Percentiles rank a stretch among this genome's conserved stretches.
phyloP scores from a whole-genome alignment of 1,140 invertebrate genomes.

The Drosophila asahinai region DNA sequence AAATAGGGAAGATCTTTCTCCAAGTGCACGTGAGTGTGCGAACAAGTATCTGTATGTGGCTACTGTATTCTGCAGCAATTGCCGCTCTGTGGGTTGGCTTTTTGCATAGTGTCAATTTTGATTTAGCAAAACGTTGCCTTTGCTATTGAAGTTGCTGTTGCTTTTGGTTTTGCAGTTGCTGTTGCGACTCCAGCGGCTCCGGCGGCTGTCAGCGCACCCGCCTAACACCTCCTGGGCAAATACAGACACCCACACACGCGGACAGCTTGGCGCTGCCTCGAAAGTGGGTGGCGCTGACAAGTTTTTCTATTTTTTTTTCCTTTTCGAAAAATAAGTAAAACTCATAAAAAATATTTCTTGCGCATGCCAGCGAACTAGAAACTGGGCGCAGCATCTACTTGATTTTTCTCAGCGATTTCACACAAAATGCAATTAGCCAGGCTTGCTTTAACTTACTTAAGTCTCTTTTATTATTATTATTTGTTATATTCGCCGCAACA shows the following conservation, averaged over 20 bases:
- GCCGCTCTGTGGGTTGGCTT: conserved; percentile 71
- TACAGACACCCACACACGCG: conserved; percentile 48
- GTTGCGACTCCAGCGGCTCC: conserved; percentile 15
- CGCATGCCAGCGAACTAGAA: conserved; percentile 35
- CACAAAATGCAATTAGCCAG: conserved; percentile 56
- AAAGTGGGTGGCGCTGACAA: conserved; percentile 81
- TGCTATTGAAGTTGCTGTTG: conserved; percentile 32
- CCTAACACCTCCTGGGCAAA: conserved; percentile 61
- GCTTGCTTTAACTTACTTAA: conserved; percentile 23
- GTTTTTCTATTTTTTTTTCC: conserved; percentile 22
- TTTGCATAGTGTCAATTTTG: conserved; percentile 82
- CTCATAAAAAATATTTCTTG: conserved; percentile 61
- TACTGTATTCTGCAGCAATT: conserved; percentile 70
- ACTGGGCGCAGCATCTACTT: conserved; percentile 71
- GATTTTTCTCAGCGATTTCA: conserved; percentile 43
- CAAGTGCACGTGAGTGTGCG: conserved; percentile 13
- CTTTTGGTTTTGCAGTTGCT: conserved; percentile 8
- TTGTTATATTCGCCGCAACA: conserved; percentile 15
- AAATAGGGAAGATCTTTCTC: not conserved
- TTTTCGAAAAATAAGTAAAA: conserved; percentile 27
- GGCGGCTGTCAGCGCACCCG: conserved; percentile 68
- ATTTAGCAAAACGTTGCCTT: conserved; percentile 72
- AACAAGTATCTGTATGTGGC: conserved; percentile 36
- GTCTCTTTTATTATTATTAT: conserved; percentile 43
- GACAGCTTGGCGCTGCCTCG: conserved; percentile 33